Evolutionary conservation across 1,140 invertebrate species (phyloP).

Genomic region (Pemphigus obesinymphae): DNA sequence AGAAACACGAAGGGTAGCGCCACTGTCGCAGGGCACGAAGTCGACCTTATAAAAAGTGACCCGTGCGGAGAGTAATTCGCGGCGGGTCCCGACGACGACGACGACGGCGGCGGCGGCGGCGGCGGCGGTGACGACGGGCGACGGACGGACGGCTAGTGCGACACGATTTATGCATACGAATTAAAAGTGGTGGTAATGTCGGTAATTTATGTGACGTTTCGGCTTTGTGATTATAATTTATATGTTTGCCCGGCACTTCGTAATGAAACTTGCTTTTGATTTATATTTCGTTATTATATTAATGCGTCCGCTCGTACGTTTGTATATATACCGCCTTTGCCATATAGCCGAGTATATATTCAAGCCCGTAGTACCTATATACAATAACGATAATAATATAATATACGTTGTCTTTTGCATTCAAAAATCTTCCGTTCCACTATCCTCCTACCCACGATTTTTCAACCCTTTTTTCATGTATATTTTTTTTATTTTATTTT

Average conservation of each 20-base stretch:
- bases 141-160: slow-evolving; percentile 15
- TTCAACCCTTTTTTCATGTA: not conserved
- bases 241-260: slow-evolving; percentile 41
- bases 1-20: too few species aligned
- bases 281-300: slow-evolving; percentile 42
- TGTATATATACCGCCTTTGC: slow-evolving; percentile 12
- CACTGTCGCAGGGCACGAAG: too few species aligned
- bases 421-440: not conserved
- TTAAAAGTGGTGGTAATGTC: slow-evolving; percentile 38
- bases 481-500: not conserved
- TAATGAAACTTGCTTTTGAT: slow-evolving; percentile 42
- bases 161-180: slow-evolving; percentile 41
- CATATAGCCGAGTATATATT: not conserved
- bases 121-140: not conserved
- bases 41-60: too few species aligned
- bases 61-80: too few species aligned
- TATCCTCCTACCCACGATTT: not conserved
- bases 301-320: slow-evolving; percentile 41
- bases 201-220: slow-evolving; percentile 41
- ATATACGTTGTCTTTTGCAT: slow-evolving; percentile 1
- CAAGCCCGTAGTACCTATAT: not conserved
- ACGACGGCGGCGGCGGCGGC: not conserved
- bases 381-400: not conserved
- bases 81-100: not conserved
- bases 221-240: slow-evolving; percentile 42